phyloP scores from a whole-genome alignment of 2,888 invertebrate species.

The Lordiphosa fenestrarum region DNA sequence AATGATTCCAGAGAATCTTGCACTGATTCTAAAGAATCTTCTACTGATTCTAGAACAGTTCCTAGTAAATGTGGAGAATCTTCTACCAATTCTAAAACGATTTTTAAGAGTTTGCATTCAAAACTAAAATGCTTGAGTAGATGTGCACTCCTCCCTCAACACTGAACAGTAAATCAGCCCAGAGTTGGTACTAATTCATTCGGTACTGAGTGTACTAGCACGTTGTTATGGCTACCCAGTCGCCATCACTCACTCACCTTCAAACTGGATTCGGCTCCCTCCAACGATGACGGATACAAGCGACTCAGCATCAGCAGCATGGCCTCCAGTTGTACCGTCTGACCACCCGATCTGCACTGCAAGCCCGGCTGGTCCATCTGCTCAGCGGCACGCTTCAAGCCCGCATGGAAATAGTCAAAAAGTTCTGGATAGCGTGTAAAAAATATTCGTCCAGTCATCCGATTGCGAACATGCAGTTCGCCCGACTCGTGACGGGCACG shows the following conservation, averaged over 20 bases:
- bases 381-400: conserved; percentile 76
- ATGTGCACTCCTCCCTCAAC: no score
- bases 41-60: no score
- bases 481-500: conserved; percentile 83
- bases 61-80: no score
- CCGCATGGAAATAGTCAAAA: conserved; percentile 82
- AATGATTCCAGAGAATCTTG: no score
- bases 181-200: no score
- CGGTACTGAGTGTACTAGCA: no score
- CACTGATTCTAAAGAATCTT: no score
- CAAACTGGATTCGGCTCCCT: conserved; percentile 85
- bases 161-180: no score
- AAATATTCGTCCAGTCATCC: conserved; percentile 89
- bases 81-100: no score
- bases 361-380: conserved; percentile 65
- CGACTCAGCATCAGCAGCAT: conserved; percentile 88
- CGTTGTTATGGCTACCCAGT: no score
- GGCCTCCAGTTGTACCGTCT: conserved; percentile 85
- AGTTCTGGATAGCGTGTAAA: conserved; percentile 84
- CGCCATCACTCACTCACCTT: conserved; percentile 81
- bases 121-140: no score
- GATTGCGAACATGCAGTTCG: conserved; percentile 83
- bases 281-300: conserved; percentile 88
- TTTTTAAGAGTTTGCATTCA: no score
- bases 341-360: conserved; percentile 50